Conservation (phyloP, 2,797 vertebrate genomes). For the Meriones psammophilus region DNA sequence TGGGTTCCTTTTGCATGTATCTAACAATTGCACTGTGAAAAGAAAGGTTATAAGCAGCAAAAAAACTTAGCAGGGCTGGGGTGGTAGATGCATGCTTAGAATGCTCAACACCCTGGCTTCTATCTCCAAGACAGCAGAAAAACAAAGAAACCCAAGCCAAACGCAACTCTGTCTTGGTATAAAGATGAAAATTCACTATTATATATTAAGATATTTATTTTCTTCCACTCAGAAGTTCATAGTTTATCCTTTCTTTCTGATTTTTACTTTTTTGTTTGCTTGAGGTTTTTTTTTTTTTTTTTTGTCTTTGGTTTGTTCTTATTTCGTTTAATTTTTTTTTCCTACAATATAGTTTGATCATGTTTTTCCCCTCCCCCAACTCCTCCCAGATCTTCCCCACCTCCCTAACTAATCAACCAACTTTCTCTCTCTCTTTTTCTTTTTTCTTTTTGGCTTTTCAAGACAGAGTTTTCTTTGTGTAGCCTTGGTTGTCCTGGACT, state of each 20-base stretch:
- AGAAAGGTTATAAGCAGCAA: background rate
- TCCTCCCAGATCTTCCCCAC: background rate
- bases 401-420: background rate
- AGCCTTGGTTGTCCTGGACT: no score
- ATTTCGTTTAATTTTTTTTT: background rate
- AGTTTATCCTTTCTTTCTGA: background rate
- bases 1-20: background rate
- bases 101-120: background rate
- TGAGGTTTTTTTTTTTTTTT: background rate
- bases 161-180: background rate
- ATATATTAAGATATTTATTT: background rate
- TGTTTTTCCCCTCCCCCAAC: background rate
- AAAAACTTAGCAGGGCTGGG: background rate
- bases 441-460: no score
- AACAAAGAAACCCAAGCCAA: background rate
- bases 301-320: background rate
- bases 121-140: background rate
- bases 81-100: background rate
- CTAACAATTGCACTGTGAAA: background rate
- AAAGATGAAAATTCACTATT: background rate
- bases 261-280: background rate
- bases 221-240: background rate
- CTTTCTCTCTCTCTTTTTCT: background rate
- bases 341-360: background rate
- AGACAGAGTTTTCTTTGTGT: no score